A percentile compares a stretch with the other conserved stretches of the same genome.
These are phyloP conservation scores for Chamaea fasciata DNA, from an alignment of 2,113 vertebrate species.

Conservation along the genomic window DNA sequence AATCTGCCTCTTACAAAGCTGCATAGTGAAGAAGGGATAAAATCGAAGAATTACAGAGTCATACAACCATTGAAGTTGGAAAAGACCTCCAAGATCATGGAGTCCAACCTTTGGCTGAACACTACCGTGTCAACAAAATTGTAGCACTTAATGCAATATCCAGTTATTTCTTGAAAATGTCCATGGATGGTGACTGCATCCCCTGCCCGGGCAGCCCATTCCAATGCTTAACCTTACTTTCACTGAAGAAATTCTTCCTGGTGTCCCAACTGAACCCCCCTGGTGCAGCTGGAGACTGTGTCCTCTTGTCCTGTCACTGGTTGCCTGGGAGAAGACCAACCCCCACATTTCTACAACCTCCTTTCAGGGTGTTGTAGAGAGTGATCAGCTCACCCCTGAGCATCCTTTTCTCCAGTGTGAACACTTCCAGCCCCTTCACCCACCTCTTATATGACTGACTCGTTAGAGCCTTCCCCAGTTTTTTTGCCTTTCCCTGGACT, in stretches of 20 bases:
- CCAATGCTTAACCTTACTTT: not conserved
- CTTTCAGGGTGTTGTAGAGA: no score
- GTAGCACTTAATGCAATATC: no score
- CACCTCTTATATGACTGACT: no score
- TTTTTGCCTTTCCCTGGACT: not conserved
- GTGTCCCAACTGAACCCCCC: not conserved
- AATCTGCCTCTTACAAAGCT: not conserved
- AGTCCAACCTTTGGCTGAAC: not conserved
- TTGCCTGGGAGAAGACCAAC: not conserved
- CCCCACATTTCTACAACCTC: not conserved
- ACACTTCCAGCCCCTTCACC: not conserved
- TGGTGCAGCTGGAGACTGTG: not conserved
- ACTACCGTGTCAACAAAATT: not conserved
- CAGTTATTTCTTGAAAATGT: not conserved
- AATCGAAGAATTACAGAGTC: not conserved
- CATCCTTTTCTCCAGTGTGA: not conserved
- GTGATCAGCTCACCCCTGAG: not conserved
- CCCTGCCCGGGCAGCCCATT: no score
- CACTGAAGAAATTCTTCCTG: not conserved
- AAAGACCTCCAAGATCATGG: not conserved
- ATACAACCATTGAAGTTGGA: not conserved
- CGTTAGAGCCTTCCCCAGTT: not conserved
- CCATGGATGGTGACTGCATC: not conserved
- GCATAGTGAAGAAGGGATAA: not conserved
- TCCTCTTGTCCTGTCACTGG: not conserved